A percentile compares a stretch with the other conserved stretches of the same genome.
phyloP scores from a whole-genome alignment of 2,888 invertebrate species.

The Leptarthrus brevirostris region DNA sequence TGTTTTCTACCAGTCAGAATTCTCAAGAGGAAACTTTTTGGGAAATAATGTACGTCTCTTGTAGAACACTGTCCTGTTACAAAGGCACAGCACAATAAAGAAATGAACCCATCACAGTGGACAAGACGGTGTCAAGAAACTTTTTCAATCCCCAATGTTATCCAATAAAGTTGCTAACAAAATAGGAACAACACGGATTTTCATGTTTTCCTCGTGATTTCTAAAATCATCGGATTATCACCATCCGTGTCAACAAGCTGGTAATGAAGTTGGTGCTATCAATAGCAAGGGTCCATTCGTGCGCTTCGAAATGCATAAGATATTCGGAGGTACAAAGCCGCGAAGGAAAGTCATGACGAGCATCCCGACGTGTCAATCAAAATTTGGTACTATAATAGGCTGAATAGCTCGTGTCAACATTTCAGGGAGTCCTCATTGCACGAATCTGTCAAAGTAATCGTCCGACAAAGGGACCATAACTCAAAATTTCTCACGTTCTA shows the following conservation, averaged over 20 bases:
- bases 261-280: constrained; percentile 4
- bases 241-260: constrained; percentile 11
- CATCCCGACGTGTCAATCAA: constrained; percentile 44
- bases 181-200: constrained; percentile 24
- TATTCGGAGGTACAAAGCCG: constrained; percentile 13
- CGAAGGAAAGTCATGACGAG: background rate
- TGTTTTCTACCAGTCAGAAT: constrained; percentile 56
- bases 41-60: constrained; percentile 34
- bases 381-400: constrained; percentile 25
- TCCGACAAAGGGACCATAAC: constrained; percentile 47
- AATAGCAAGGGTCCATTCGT: constrained; percentile 12
- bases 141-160: constrained; percentile 12
- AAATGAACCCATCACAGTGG: constrained; percentile 9
- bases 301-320: background rate
- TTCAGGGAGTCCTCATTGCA: constrained; percentile 12
- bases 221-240: constrained; percentile 39
- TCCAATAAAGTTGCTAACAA: constrained; percentile 33
- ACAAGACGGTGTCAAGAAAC: constrained; percentile 22
- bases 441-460: constrained; percentile 46
- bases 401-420: constrained; percentile 22
- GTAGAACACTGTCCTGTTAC: constrained; percentile 21
- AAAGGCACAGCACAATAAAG: background rate
- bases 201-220: constrained; percentile 26
- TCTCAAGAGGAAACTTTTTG: constrained; percentile 37
- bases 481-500: constrained; percentile 49